Evolutionary conservation across 1,140 invertebrate species (phyloP), one percentile per base, ranked within the genome.

Genomic region (Chrysopa pallens): DNA sequence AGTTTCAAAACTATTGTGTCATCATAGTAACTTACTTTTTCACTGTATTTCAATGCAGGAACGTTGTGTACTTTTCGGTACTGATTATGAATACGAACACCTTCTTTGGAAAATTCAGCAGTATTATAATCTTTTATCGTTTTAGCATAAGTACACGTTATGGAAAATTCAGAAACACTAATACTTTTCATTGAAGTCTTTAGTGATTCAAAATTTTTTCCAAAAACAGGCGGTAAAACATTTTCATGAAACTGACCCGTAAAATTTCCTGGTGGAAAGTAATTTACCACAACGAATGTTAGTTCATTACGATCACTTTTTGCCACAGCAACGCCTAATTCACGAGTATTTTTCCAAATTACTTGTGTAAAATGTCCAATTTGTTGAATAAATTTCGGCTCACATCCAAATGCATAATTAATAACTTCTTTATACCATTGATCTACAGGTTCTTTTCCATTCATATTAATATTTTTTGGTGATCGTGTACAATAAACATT

Each of bases 231-330:
- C 13, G 55, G 54, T 11, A 68, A 70, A 6, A 90, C 84, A 58
- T 90, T 89, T 13, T 70, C 72, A 1, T 67, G 60, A 55, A 84
- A 92, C 50, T 73, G 72, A 7, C 83, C 84, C 3, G 85, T 62
- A 45, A 84, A 76, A 58, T 92, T 92, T 1, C 89, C 89, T 5
- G 84, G 74, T 0, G 88, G 88, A 54, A 72, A 74, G 56, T 92
- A 93, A 60, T 90, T 85, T 14, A 79, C 81, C 0, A 92, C 87
- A 0, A 90, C 80, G 50, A 81, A 80, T n/a, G 72, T 56, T 17
- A 81, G 68, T 50, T 77, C 75, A 0, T 83, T 82, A 44, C 75
- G 74, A 39, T 69, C 68, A 42, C 70, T 72, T 47, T 67, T 73
- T 0, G 83, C 76, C 48, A 77, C 67, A 12, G 81, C 88, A 4